phyloP scores from a whole-genome alignment of 2,797 vertebrate species.

The Tenualosa thibaudeaui region DNA sequence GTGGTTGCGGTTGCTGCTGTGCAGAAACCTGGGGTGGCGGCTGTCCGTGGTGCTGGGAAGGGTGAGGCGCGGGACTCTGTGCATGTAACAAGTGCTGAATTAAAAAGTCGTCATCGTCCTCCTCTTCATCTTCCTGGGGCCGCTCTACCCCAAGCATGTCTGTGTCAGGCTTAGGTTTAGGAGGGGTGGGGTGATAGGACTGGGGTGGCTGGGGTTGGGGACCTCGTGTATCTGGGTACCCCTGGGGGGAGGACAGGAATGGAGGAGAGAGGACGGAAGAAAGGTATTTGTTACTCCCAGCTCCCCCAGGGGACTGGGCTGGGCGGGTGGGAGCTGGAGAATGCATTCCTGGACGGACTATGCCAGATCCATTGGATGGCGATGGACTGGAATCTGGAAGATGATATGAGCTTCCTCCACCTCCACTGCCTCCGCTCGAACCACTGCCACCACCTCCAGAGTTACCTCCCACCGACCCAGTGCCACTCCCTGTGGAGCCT shows the following conservation, averaged over 20 bases:
- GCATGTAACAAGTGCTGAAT: constrained; percentile 88
- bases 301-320: constrained; percentile 70
- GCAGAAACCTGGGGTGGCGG: constrained; percentile 50
- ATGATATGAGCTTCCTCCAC: constrained; percentile 68
- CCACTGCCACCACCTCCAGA: constrained; percentile 53
- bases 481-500: constrained; percentile 61
- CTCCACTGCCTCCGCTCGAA: constrained; percentile 59
- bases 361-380: constrained; percentile 70
- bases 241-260: constrained; percentile 81
- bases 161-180: constrained; percentile 73
- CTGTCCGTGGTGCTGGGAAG: constrained; percentile 65
- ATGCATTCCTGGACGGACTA: constrained; percentile 80
- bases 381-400: constrained; percentile 83
- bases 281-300: constrained; percentile 79
- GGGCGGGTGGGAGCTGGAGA: constrained; percentile 79
- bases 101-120: constrained; percentile 81
- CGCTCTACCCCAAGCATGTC: constrained; percentile 72
- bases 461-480: constrained; percentile 57
- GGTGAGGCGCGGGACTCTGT: constrained; percentile 75
- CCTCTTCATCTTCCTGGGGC: constrained; percentile 69
- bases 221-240: constrained; percentile 64
- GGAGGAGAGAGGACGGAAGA: constrained; percentile 82
- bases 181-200: constrained; percentile 71
- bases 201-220: constrained; percentile 66
- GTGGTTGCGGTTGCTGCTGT: constrained; percentile 69